Evolutionary conservation across 2,113 vertebrate species (phyloP).

Genomic region (Ornithorhynchus anatinus): DNA sequence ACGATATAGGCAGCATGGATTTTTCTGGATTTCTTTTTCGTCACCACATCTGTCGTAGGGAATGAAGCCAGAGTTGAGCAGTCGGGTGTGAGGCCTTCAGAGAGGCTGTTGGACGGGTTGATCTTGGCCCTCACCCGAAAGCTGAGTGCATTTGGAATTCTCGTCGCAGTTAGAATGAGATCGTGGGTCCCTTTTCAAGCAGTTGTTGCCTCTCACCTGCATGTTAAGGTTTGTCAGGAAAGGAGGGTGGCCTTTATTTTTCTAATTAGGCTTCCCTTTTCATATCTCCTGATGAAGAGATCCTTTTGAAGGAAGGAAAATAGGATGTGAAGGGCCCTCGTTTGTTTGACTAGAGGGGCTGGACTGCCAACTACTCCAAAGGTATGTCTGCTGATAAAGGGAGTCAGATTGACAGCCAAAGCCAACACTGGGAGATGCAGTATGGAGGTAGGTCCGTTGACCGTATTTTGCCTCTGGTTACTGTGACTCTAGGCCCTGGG

Average conservation of each 20-base stretch:
- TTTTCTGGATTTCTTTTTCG: too few relatives aligned
- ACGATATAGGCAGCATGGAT: too few relatives aligned
- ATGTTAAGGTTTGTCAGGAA: neutral
- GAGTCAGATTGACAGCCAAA: constrained; percentile 45
- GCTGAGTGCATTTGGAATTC: neutral
- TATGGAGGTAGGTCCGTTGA: neutral
- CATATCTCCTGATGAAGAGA: constrained; percentile 9
- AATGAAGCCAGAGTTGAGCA: too few relatives aligned
- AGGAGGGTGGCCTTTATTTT: neutral
- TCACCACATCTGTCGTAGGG: too few relatives aligned
- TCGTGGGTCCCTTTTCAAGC: neutral
- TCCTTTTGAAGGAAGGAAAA: constrained; percentile 28
- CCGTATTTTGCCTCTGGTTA: neutral
- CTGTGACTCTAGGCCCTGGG: neutral
- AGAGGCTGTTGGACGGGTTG: too few relatives aligned
- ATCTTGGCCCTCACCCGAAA: too few relatives aligned
- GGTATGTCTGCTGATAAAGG: constrained; percentile 54
- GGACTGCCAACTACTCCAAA: constrained; percentile 57
- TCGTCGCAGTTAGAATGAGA: neutral
- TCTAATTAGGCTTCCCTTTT: constrained; percentile 1
- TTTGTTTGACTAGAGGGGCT: constrained; percentile 38
- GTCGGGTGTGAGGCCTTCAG: too few relatives aligned
- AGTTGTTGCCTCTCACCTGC: neutral
- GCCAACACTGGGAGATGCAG: constrained; percentile 7
- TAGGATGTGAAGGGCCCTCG: constrained; percentile 38